A percentile compares a stretch with the other conserved stretches of the same genome.
Conservation (phyloP, 2,113 vertebrate genomes). For the Brevimyrus niger region DNA sequence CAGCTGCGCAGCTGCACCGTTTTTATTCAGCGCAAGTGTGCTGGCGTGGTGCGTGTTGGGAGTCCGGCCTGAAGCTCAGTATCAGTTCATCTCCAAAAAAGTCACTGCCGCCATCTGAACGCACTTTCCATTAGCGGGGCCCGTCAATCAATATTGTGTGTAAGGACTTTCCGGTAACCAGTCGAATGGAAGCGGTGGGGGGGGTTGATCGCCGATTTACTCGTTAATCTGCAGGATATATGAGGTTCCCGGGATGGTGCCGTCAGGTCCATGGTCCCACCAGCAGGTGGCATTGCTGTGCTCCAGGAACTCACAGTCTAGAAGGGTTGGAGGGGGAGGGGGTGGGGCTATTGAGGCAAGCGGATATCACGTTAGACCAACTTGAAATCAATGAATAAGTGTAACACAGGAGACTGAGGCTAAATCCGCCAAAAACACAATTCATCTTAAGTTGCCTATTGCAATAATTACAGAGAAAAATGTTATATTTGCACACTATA, state of each 20-base stretch:
- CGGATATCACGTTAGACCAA: background rate
- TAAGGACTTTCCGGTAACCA: background rate
- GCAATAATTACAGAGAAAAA: background rate
- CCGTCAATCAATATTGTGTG: background rate
- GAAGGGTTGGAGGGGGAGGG: conserved; percentile 12
- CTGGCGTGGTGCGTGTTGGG: background rate
- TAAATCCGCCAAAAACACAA: background rate
- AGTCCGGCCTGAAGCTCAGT: background rate
- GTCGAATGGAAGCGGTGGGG: background rate
- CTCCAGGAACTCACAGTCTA: conserved; percentile 42
- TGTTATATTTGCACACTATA: background rate
- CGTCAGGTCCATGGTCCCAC: conserved; percentile 35
- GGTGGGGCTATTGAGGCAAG: background rate
- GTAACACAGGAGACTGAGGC: background rate
- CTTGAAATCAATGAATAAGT: background rate
- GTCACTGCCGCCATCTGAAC: background rate
- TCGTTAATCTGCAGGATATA: conserved; percentile 42
- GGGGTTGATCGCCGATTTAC: conserved; percentile 30
- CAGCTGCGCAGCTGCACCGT: background rate
- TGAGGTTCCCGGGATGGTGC: background rate
- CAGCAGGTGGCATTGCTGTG: conserved; percentile 46
- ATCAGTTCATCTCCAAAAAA: background rate
- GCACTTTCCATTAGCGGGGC: background rate
- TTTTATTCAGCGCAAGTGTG: background rate
- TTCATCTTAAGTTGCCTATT: background rate